These are phyloP conservation scores for Quadriops clusia DNA, from an alignment of 2,888 invertebrate species.

Conservation along the genomic window DNA sequence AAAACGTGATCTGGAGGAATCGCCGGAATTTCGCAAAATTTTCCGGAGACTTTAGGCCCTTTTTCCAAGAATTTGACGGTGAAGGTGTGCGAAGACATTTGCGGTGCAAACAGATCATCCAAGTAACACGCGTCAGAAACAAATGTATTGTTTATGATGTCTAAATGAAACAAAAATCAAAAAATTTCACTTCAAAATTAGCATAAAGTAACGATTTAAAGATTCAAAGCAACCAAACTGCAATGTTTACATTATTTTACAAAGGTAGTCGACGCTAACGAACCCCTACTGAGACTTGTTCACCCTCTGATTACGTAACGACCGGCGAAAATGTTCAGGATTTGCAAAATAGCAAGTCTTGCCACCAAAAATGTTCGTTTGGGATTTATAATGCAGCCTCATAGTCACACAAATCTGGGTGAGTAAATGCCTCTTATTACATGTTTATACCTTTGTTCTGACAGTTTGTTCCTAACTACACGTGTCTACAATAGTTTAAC, in stretches of 20 bases:
- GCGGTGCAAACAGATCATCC: too few species aligned
- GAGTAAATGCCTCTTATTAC: too few species aligned
- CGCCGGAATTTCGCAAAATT: too few species aligned
- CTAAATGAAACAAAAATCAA: constrained; percentile 15
- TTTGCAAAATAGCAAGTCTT: constrained; percentile 15
- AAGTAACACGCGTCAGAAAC: too few species aligned
- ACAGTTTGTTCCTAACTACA: too few species aligned
- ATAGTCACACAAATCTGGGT: constrained; percentile 13
- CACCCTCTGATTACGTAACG: constrained; percentile 16
- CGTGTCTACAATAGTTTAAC: too few species aligned
- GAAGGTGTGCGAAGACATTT: too few species aligned
- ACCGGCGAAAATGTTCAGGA: constrained; percentile 20
- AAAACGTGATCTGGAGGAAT: too few species aligned
- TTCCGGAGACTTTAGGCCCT: too few species aligned
- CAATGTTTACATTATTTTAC: constrained; percentile 5
- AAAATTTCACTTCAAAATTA: constrained; percentile 13
- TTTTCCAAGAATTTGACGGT: too few species aligned
- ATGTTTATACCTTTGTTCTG: too few species aligned
- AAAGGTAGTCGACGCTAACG: constrained; percentile 5
- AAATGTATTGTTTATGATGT: constrained; percentile 14
- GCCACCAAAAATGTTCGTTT: constrained; percentile 14
- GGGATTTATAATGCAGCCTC: constrained; percentile 8
- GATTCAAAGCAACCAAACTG: constrained; percentile 3
- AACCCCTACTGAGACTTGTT: constrained; percentile 5
- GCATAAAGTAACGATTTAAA: constrained; percentile 9